These are phyloP conservation scores for Pipistrellus kuhlii DNA, from an alignment of 2,797 vertebrate genomes.

Conservation along the genomic window DNA sequence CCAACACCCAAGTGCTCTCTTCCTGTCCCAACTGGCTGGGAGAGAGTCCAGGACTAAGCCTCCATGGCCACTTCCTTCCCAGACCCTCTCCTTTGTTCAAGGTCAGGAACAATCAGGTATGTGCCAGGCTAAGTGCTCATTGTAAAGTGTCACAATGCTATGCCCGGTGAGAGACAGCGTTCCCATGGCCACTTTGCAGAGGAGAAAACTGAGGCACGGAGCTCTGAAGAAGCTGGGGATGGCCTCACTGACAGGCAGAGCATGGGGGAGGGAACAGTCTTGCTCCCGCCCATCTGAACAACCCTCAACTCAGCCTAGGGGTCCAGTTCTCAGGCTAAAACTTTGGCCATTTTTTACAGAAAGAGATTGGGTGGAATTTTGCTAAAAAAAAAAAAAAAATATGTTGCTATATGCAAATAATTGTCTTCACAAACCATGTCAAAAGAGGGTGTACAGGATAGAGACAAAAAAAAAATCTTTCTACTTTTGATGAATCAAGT, in stretches of 20 bases:
- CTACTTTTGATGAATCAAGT: constrained; percentile 44
- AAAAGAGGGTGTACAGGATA: neutral
- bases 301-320: neutral
- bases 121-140: neutral
- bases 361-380: constrained; percentile 34
- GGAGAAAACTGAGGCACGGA: neutral
- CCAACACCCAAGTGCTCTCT: neutral
- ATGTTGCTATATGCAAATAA: neutral
- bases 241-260: neutral
- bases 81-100: neutral
- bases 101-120: neutral
- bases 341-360: neutral
- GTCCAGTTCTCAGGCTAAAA: neutral
- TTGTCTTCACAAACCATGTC: constrained; percentile 38
- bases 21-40: neutral
- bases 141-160: fast-evolving
- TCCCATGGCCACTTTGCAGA: neutral
- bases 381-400: neutral
- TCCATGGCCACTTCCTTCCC: neutral
- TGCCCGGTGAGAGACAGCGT: fast-evolving
- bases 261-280: fast-evolving
- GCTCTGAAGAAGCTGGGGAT: neutral
- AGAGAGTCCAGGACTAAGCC: neutral
- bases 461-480: neutral
- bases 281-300: fast-evolving